Evolutionary conservation across 2,888 invertebrate species (phyloP).

Genomic region (Drosophila borealis): DNA sequence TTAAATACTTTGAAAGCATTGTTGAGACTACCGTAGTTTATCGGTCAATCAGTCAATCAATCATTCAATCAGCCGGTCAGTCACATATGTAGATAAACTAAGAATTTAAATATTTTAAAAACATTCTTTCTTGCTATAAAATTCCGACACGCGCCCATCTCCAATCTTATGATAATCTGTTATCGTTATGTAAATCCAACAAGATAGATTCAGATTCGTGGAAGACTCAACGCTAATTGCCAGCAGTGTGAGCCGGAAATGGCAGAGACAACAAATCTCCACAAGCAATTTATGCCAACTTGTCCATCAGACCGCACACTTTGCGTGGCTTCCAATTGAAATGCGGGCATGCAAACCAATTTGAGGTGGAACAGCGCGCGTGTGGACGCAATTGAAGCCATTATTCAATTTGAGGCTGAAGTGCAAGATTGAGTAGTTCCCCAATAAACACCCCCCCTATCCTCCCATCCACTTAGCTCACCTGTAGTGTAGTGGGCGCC

Average conservation of each 20-base stretch:
- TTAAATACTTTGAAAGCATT: too few species aligned
- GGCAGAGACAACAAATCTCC: conserved; percentile 45
- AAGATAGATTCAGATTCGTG: not conserved
- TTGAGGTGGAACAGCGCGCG: conserved; percentile 32
- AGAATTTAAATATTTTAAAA: conserved; percentile 1
- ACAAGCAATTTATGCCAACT: conserved; percentile 59
- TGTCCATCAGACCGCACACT: conserved; percentile 23
- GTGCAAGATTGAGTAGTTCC: conserved; percentile 42
- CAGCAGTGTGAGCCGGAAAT: conserved; percentile 50
- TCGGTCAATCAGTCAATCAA: not conserved
- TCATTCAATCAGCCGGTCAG: not conserved
- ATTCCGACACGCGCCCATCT: conserved; percentile 8
- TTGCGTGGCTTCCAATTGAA: conserved; percentile 53
- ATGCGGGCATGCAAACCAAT: conserved; percentile 61
- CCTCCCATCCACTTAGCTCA: conserved; percentile 61
- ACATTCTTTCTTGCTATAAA: not conserved
- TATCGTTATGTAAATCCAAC: conserved; percentile 14
- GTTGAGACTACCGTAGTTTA: too few species aligned
- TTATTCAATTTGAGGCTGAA: conserved; percentile 58
- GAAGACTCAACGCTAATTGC: conserved; percentile 27
- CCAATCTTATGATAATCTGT: not conserved
- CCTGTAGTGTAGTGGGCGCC: conserved; percentile 84
- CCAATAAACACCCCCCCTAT: not conserved
- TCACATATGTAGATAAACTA: not conserved
- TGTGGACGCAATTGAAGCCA: conserved; percentile 42